phyloP scores from a whole-genome alignment of 2,113 vertebrate species.

The Pontoporia blainvillei region DNA sequence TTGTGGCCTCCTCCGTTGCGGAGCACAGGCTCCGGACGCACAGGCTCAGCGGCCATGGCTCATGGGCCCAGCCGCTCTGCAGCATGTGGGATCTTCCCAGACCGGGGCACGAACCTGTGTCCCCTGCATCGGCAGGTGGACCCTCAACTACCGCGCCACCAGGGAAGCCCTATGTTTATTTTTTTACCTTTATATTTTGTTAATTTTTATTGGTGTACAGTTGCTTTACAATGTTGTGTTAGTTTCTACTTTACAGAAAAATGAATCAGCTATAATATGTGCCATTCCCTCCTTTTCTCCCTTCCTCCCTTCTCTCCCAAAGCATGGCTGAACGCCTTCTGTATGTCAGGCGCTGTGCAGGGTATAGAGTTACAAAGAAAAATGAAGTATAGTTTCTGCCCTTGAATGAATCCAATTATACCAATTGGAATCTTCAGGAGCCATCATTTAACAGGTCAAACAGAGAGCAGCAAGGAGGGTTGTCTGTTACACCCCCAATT shows the following conservation, averaged over 20 bases:
- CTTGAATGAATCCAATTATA: background rate
- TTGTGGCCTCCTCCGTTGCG: too few relatives aligned
- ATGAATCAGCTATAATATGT: background rate
- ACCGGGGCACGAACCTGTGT: too few relatives aligned
- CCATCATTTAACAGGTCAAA: background rate
- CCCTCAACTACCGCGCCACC: too few relatives aligned
- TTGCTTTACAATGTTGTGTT: too few relatives aligned
- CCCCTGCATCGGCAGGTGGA: too few relatives aligned
- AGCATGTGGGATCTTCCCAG: too few relatives aligned
- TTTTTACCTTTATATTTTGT: too few relatives aligned
- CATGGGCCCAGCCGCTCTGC: too few relatives aligned
- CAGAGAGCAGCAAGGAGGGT: background rate
- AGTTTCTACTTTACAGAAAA: too few relatives aligned
- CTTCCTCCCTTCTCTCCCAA: background rate
- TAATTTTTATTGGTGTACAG: too few relatives aligned
- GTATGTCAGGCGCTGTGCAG: background rate
- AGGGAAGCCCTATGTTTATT: background rate
- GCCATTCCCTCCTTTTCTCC: background rate
- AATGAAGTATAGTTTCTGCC: background rate
- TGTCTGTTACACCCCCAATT: background rate
- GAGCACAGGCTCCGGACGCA: too few relatives aligned
- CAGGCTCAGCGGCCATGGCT: too few relatives aligned
- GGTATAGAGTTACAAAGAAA: conserved; percentile 15
- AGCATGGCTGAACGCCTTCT: background rate
- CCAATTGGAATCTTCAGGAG: background rate